Base-by-base conservation (phyloP, 1,140 invertebrate genomes). In the Ceratoteleas bidentatus region DNA sequence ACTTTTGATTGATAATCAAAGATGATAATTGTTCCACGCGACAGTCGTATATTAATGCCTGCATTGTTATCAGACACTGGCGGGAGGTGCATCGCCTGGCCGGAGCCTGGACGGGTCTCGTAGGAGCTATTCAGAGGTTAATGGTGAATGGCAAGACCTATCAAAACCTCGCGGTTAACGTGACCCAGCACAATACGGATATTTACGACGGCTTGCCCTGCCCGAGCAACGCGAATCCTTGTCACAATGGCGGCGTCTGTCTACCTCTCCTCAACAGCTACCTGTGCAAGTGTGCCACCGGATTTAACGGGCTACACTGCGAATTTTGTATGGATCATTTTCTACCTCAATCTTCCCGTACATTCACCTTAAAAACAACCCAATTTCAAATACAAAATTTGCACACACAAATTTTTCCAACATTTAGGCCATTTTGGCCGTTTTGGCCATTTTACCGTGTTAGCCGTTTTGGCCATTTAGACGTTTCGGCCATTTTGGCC, bases 101-200 rank as follows among this genome's bases (percentile, higher is more conserved):
- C 7, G 94, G 94, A n/a, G 93, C 95, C 54, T 93, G 93, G 70
- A 94, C 93, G 83, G 95, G 96, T 84, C 95, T 98, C 77, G 93
- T 94, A 85, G 97, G 97, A 57, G 96, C 96, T 4, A 93, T 98
- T 77, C 97, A 98, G 92, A 93, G 95, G 89, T 92, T 98, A 81
- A 94, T 95, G 84, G 93, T 98, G 53, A 98, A 98, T 90, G 96
- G 95, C 10, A 94, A 94, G 85, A 91, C 91, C 64, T 90, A 94
- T 83, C 91, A 94, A 78, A 92, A 93, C 76, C 88, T 93, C 52
- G 91, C 88, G n/a, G 87, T 88, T 6, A 92, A 91, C 65, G 78
- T 90, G 7, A 88, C 89, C 16, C 89, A 91, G 54, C 87, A 91
- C 70, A 92, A 93, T 77, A 92, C 95, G 0, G 90, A 92, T 13